These are phyloP conservation scores for Odobenus rosmarus DNA, from an alignment of 2,113 vertebrate genomes.

Conservation along the genomic window DNA sequence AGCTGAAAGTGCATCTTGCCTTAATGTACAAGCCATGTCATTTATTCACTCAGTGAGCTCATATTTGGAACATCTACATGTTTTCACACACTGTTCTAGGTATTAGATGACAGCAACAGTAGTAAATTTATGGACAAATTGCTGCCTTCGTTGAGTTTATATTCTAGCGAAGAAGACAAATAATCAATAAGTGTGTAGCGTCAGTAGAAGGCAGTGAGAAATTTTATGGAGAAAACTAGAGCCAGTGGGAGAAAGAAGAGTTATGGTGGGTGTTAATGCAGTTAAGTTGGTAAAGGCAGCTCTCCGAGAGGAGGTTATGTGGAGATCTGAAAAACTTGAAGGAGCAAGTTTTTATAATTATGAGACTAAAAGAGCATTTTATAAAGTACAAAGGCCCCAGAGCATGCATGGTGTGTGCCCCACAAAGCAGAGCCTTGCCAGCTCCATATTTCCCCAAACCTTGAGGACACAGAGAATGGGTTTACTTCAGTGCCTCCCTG, in stretches of 20 bases:
- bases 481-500: slow-evolving; percentile 5
- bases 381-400: not conserved
- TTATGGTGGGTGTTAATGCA: too few relatives aligned
- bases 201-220: not conserved
- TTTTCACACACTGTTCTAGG: not conserved
- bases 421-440: not conserved
- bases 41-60: not conserved
- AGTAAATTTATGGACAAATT: not conserved
- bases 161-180: not conserved
- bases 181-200: not conserved
- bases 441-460: not conserved
- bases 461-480: slow-evolving; percentile 30
- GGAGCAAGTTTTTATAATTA: slow-evolving; percentile 10
- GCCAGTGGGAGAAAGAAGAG: not conserved
- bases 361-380: not conserved
- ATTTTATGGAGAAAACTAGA: not conserved
- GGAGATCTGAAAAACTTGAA: not conserved
- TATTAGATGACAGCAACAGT: not conserved
- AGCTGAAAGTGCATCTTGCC: not conserved
- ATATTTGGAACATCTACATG: not conserved
- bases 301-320: not conserved
- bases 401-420: not conserved
- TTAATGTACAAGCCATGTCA: not conserved
- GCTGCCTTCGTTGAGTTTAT: not conserved
- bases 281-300: not conserved